These are phyloP conservation scores for Aurelia aurita complex sp. Pacific DNA, from an alignment of 30 jellyfish, hydroid and myxozoan genomes.

Conservation along the genomic window DNA sequence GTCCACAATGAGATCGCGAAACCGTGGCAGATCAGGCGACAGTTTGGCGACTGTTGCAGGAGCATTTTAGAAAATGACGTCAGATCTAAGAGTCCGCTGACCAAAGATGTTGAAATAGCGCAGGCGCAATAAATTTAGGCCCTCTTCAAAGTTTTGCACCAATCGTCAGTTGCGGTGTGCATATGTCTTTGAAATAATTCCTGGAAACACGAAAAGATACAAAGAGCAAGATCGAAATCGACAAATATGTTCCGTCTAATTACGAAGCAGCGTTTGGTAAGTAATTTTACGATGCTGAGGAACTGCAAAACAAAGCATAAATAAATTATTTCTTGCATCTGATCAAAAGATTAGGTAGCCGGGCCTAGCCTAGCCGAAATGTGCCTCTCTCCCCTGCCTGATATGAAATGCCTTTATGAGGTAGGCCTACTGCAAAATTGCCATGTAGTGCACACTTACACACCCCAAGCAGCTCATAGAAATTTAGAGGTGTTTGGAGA, in stretches of 20 bases:
- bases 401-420: too few relatives aligned
- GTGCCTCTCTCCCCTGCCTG: too few relatives aligned
- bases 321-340: too few relatives aligned
- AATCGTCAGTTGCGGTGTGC: constrained; percentile 64
- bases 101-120: constrained; percentile 1
- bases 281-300: not conserved
- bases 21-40: too few relatives aligned
- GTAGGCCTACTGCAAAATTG: too few relatives aligned
- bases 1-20: not conserved
- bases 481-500: too few relatives aligned
- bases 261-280: constrained; percentile 55
- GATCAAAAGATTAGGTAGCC: too few relatives aligned
- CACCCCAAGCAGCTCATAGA: too few relatives aligned
- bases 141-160: constrained; percentile 47
- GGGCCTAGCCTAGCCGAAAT: too few relatives aligned
- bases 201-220: not conserved
- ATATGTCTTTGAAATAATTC: constrained; percentile 38
- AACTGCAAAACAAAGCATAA: too few relatives aligned
- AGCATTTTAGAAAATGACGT: not conserved
- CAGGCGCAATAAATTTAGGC: constrained; percentile 16
- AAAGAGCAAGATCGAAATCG: not conserved
- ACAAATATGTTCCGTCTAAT: constrained; percentile 42
- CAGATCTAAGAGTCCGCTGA: constrained; percentile 31
- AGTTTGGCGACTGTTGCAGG: too few relatives aligned
- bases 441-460: too few relatives aligned